phyloP scores from a whole-genome alignment of 2,113 vertebrate species.

The Vidua chalybeata region DNA sequence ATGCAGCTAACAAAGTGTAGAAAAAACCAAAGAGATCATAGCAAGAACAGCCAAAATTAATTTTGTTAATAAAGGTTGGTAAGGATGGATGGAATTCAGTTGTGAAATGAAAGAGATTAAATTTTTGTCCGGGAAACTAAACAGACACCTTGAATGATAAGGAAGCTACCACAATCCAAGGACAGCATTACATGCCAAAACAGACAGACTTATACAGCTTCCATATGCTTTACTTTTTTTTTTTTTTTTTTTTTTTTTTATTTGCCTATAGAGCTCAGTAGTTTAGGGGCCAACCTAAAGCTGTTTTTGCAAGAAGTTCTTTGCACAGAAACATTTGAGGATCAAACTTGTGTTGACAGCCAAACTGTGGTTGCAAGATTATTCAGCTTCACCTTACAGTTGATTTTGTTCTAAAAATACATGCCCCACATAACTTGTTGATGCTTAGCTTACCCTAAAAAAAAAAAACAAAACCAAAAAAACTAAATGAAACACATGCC shows the following conservation, averaged over 20 bases:
- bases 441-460: background rate
- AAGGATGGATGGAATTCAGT: background rate
- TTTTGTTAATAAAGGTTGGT: background rate
- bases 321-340: background rate
- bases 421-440: background rate
- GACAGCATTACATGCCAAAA: background rate
- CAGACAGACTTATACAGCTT: background rate
- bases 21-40: background rate
- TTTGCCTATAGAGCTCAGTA: background rate
- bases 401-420: conserved; percentile 2
- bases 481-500: background rate
- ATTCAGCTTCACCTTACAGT: background rate
- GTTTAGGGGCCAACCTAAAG: background rate
- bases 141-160: background rate
- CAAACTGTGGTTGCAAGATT: background rate
- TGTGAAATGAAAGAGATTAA: background rate
- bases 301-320: background rate
- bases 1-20: background rate
- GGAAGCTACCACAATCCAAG: background rate
- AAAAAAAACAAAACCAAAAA: background rate
- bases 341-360: background rate
- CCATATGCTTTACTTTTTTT: background rate
- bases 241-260: background rate
- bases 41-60: background rate
- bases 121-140: background rate